Base-by-base conservation (phyloP, 2,797 vertebrate genomes). In the Falco berigora region DNA sequence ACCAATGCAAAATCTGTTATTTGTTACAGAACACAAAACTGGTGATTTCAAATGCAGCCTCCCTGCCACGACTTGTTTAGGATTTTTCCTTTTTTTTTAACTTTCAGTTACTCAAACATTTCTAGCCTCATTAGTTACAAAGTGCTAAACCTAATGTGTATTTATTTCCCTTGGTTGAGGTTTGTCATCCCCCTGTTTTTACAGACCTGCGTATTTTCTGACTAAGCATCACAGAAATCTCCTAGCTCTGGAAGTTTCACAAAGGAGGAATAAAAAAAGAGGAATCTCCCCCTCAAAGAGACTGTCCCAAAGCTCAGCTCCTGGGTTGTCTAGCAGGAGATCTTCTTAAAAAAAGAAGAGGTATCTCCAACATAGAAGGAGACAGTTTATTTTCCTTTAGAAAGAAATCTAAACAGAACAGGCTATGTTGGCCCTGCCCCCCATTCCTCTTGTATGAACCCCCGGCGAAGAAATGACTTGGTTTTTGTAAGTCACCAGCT, bases 321-420 rank as follows among this genome's bases (percentile, higher is more conserved):
- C 82, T 49, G 58, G 62, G 72, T 52, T 80, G 27, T 86, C 74
- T 87, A 84, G 63, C 30, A 76, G 79, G 40, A 92, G 53, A 67
- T 75, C 62, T 27, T 93, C 32, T 86, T 73, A 49, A 64, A 77
- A 78, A 82, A 63, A 79, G 56, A 89, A 28, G 21, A 88, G 32
- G 42, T 75, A 71, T 67, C 62, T 77, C 64, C 69, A 87, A 38
- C 53, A 82, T 30, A 42, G 16, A 92, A 95, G 67, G 36, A 88
- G 58, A 67, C 38, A 66, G 59, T 90, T 97, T 96, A 84, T 96
- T 98, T 97, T 96, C 79, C 90, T 97, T 85, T 84, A 78, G 73
- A 96, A 93, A 92, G 77, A 95, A 97, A 97, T 92, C 96, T 92
- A 97, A 97, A 92, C 90, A 91, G 78, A 81, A 86, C 2, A 5